phyloP scores from a whole-genome alignment of 2,113 vertebrate species.

The Ameiurus melas region DNA sequence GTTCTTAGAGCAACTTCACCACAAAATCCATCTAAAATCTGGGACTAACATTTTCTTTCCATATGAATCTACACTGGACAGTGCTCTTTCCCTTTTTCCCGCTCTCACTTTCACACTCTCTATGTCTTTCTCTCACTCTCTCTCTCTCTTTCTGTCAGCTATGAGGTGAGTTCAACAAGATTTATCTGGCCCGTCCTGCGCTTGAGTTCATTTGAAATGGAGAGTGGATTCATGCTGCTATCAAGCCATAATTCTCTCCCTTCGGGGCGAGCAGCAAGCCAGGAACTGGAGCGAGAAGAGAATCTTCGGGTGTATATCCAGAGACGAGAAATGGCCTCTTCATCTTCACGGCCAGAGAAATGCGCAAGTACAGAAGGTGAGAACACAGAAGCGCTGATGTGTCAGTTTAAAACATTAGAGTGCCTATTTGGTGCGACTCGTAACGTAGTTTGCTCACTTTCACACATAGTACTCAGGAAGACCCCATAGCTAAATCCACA shows the following conservation, averaged over 20 bases:
- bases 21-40: slow-evolving; percentile 25
- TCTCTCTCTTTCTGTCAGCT: slow-evolving; percentile 43
- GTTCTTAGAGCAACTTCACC: not conserved
- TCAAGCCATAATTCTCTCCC: slow-evolving; percentile 46
- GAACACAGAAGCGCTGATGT: not conserved
- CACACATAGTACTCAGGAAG: not conserved
- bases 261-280: slow-evolving; percentile 26
- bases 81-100: not conserved
- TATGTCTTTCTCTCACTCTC: not conserved
- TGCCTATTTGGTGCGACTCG: not conserved
- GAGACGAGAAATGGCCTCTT: slow-evolving; percentile 37
- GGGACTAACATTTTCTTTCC: slow-evolving; percentile 25
- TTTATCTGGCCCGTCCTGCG: slow-evolving; percentile 51
- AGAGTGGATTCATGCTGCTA: slow-evolving; percentile 45
- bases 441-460: not conserved
- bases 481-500: slow-evolving; percentile 12
- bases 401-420: not conserved
- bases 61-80: not conserved
- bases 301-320: slow-evolving; percentile 38
- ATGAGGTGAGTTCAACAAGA: slow-evolving; percentile 31
- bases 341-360: not conserved
- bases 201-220: slow-evolving; percentile 51
- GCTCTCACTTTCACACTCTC: slow-evolving; percentile 28
- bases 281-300: slow-evolving; percentile 32
- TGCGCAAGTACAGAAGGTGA: not conserved